Evolutionary conservation across 2,113 vertebrate genomes (phyloP), one percentile per base, ranked within the genome.

Genomic region (Podilymbus podiceps): DNA sequence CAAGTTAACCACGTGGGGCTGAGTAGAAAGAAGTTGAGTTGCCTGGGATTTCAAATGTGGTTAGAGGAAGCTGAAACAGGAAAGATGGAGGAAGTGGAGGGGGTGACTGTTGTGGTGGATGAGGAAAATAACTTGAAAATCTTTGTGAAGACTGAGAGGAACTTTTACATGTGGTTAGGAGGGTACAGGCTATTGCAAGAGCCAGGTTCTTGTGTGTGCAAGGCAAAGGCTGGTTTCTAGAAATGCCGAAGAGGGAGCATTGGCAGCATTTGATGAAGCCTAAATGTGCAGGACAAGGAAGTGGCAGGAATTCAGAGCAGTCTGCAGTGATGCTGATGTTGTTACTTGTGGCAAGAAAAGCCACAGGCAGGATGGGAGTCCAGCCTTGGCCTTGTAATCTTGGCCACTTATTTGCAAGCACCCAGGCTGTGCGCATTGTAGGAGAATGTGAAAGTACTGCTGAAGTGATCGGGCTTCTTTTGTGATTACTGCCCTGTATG

Each of bases 1-100:
- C 12, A 24, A 46, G 44, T 0, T 24, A 22, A 15, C 28, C 3
- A 2, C 7, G 0, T 27, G 30, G 28, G 13, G 15, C 62, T 71
- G 73, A 81, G 47, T 7, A 35, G 44, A 89, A 72, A 24, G 42
- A 31, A 72, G 30, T 38, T 18, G 87, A 60, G 40, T 38, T 76
- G 23, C 15, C 31, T 63, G 28, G 13, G 38, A 7, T n/a, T 38
- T 56, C 53, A 13, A 42, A 9, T 47, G 6, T 40, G n/a, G 28
- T 47, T 31, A 66, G 62, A 42, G 25, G n/a, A 76, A 50, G 10
- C 14, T 62, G 55, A 35, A 46, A 17, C 18, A 15, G 33, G 13
- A 66, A 38, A 15, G 21, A 15, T 33, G 8, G n/a, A 84, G 25
- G 22, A 28, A 55, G 8, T 33, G 49, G 46, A 73, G 60, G 40